Conservation (phyloP, 35 echinoderm and acorn worm species). For the Ophiothrix spiculata region DNA sequence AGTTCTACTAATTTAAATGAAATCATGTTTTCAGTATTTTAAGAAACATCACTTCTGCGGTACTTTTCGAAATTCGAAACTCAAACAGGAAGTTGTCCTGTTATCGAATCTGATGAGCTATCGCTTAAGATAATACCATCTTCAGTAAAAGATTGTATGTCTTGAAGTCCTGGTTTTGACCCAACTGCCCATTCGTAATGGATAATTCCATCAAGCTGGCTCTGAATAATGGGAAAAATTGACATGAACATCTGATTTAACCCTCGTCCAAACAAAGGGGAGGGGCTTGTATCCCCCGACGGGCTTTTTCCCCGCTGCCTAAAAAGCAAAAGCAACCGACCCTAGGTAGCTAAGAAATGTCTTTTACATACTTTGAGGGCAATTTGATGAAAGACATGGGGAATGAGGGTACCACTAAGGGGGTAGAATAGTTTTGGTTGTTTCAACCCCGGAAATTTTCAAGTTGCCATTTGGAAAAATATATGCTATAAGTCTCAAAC, state of each 20-base stretch:
- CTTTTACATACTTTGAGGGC: neutral
- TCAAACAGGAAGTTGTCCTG: too few relatives aligned
- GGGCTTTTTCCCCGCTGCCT: neutral
- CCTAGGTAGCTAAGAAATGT: neutral
- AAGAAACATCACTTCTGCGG: too few relatives aligned
- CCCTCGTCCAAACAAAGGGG: too few relatives aligned
- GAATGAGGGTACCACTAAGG: neutral
- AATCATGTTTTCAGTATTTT: too few relatives aligned
- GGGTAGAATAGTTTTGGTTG: neutral
- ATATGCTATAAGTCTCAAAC: too few relatives aligned
- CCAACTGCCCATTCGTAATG: constrained; percentile 49
- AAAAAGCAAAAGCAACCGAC: neutral
- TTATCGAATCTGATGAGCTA: too few relatives aligned
- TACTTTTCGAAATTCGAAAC: too few relatives aligned
- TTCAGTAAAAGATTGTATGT: constrained; percentile 40
- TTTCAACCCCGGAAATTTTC: too few relatives aligned
- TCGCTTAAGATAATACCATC: constrained; percentile 15
- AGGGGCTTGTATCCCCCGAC: neutral
- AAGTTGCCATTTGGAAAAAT: too few relatives aligned
- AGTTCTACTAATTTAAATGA: too few relatives aligned
- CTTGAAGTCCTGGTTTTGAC: constrained; percentile 23
- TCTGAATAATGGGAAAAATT: too few relatives aligned
- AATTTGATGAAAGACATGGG: neutral
- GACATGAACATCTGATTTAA: neutral
- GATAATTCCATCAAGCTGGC: constrained; percentile 37